Evolutionary conservation across 2,797 vertebrate species (phyloP), one percentile per base, ranked within the genome.

Genomic region (Triplophysa yarkandensis): DNA sequence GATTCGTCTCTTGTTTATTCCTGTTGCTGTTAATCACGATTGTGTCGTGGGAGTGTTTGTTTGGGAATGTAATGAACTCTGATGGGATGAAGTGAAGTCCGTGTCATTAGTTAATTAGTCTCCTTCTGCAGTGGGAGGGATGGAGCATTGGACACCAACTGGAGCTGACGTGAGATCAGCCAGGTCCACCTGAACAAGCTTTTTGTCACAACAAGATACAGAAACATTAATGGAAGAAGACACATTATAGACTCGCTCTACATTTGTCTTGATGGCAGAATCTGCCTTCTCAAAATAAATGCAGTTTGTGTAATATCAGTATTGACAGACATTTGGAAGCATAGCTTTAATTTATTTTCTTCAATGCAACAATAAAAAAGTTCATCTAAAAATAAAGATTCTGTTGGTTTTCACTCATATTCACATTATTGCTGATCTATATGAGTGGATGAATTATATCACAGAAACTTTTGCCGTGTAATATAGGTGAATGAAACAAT

Each of bases 101-200:
- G 67, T 77, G 80, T 81, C 79, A 81, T 77, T 83, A 64, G 62
- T 77, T 83, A 77, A 84, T 78, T 81, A 77, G 73, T 78, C 67
- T 70, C 63, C 68, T 65, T 72, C 60, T 48, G 71, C 73, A 64
- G 75, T 71, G 52, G 76, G 61, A 67, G 61, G 41, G 63, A 65
- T 60, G 67, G 77, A 60, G 52, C 76, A 74, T 71, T 65, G 71
- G 61, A 74, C 71, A 44, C 19, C 57, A 71, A 76, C 72, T 58
- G 32, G 63, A 68, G 46, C 67, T 76, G 79, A 73, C 71, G 58
- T 34, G 67, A 62, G 78, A 73, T 79, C 58, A 44, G 55, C 27
- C 48, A 66, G 64, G 39, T 57, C 55, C 55, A 73, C 46, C 54
- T 41, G 23, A 58, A 65, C 77, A 68, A 32, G 62, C 43, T 68